Percentiles rank a stretch among this genome's conserved stretches.
Conservation (phyloP, 92 coral and sea anemone species). For the Zoanthus solanderi region DNA sequence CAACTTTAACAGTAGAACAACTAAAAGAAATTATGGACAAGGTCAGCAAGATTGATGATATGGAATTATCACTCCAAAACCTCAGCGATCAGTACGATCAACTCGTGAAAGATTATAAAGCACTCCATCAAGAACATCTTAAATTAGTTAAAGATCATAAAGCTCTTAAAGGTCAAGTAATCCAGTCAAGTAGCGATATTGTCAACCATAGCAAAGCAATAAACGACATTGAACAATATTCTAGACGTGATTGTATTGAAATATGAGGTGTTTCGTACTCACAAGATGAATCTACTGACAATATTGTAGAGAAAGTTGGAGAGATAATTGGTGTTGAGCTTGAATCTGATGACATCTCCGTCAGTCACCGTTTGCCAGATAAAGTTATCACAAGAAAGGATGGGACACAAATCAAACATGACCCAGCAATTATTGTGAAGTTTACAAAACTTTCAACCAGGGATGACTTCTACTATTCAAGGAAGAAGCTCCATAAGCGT, state of each 20-base stretch:
- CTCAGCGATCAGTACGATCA: too few species aligned
- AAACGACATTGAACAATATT: too few species aligned
- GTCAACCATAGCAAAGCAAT: too few species aligned
- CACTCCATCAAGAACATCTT: neutral
- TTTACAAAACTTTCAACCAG: neutral
- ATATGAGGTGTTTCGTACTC: conserved; percentile 14
- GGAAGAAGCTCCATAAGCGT: conserved; percentile 1
- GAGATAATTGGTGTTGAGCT: conserved; percentile 29
- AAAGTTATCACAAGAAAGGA: conserved; percentile 22
- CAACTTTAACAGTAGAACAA: too few species aligned
- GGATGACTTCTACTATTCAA: conserved; percentile 16
- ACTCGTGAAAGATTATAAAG: neutral
- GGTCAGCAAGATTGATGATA: neutral
- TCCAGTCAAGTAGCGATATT: too few species aligned
- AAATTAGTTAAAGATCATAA: too few species aligned
- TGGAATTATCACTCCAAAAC: neutral
- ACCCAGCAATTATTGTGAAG: conserved; percentile 20
- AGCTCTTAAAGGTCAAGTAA: too few species aligned
- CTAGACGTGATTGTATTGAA: neutral
- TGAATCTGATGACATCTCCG: conserved; percentile 6
- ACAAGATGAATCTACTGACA: conserved; percentile 33
- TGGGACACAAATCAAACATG: conserved; percentile 26
- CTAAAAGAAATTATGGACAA: too few species aligned
- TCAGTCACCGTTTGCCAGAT: conserved; percentile 27
- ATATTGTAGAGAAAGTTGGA: conserved; percentile 22